phyloP scores from a whole-genome alignment of 2,888 invertebrate genomes.

The Dyspetes luteomarginatus region DNA sequence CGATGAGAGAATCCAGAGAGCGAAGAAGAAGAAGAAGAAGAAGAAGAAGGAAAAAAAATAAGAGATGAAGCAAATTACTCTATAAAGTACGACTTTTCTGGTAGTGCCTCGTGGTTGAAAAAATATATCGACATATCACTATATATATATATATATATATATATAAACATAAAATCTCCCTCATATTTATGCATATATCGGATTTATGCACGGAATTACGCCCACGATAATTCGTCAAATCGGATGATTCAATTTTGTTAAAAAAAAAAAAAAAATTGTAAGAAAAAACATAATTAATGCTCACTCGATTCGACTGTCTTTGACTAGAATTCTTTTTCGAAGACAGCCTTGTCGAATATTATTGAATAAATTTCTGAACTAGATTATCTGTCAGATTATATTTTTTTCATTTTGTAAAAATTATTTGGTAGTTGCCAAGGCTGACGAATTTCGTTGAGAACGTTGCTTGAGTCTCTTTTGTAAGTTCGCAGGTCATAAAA shows the following conservation, averaged over 20 bases:
- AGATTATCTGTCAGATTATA: neutral
- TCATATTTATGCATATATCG: neutral
- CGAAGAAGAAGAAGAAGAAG: conserved; percentile 9
- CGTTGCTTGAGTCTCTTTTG: neutral
- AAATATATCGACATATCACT: neutral
- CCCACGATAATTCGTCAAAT: conserved; percentile 22
- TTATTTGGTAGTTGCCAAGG: neutral
- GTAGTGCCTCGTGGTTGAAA: conserved; percentile 20
- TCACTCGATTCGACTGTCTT: conserved; percentile 5
- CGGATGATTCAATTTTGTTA: neutral
- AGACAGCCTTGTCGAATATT: conserved; percentile 1
- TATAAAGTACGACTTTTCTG: conserved; percentile 45
- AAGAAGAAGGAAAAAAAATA: conserved; percentile 8
- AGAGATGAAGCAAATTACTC: conserved; percentile 26
- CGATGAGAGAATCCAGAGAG: conserved; percentile 44
- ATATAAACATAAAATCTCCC: neutral
- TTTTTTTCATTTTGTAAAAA: neutral
- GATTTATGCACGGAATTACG: neutral
- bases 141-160: no score
- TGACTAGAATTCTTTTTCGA: conserved; percentile 34
- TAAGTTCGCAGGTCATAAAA: neutral
- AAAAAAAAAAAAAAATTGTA: neutral
- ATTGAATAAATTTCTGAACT: neutral
- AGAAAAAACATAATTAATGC: no score
- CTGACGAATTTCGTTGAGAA: neutral